Evolutionary conservation across 2,113 vertebrate species (phyloP).

Genomic region (Corvus moneduloides): DNA sequence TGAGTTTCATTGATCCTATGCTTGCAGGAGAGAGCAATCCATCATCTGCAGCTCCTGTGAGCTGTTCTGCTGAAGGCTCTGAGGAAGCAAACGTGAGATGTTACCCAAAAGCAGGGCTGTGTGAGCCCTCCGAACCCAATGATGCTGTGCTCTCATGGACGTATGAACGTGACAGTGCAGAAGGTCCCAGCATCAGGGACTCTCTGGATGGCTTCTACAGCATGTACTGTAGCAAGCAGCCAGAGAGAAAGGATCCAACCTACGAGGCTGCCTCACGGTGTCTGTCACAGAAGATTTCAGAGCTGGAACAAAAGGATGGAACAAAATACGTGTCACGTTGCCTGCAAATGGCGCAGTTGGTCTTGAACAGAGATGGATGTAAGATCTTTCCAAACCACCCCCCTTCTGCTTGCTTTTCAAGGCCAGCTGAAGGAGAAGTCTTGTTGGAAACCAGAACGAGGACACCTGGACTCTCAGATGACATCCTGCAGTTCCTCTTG

Average conservation of each 20-base stretch:
- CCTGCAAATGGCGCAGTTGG: slow-evolving; percentile 73
- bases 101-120: not conserved
- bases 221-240: not conserved
- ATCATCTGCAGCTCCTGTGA: not conserved
- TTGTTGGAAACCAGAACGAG: slow-evolving; percentile 1
- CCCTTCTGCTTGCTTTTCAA: slow-evolving; percentile 49
- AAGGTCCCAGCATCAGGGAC: slow-evolving; percentile 28
- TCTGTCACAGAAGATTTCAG: slow-evolving; percentile 65
- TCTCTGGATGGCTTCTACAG: slow-evolving; percentile 74
- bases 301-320: slow-evolving; percentile 30
- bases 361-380: slow-evolving; percentile 69
- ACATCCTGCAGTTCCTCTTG: slow-evolving; percentile 68
- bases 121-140: not conserved
- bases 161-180: not conserved
- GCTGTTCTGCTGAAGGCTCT: not conserved
- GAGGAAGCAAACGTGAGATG: not conserved
- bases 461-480: slow-evolving; percentile 76
- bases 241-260: not conserved
- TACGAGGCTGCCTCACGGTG: not conserved
- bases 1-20: slow-evolving; percentile 19
- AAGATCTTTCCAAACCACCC: slow-evolving; percentile 60
- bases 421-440: not conserved
- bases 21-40: slow-evolving; percentile 48
- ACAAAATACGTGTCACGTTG: slow-evolving; percentile 47
- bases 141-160: not conserved